Evolutionary conservation across 2,797 vertebrate species (phyloP).

Genomic region (Pampus argenteus): DNA sequence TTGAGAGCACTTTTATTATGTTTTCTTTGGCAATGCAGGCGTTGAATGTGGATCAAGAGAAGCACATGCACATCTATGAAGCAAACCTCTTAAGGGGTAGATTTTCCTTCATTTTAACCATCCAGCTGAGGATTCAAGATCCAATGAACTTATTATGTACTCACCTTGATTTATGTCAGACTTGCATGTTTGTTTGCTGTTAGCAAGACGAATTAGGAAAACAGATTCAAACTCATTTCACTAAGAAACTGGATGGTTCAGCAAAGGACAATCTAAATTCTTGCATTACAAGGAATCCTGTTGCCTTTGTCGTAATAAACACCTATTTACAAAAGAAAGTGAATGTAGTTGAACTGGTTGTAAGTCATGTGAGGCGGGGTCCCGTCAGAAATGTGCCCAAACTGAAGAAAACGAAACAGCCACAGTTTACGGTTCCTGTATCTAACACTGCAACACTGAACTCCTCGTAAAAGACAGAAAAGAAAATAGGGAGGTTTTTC

Average conservation of each 20-base stretch:
- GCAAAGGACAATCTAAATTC: neutral
- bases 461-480: neutral
- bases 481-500: neutral
- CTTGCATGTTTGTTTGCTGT: neutral
- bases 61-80: neutral
- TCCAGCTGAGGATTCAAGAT: neutral
- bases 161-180: neutral
- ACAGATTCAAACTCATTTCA: neutral
- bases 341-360: neutral
- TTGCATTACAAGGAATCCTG: neutral
- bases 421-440: neutral
- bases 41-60: neutral
- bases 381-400: neutral
- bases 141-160: neutral
- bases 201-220: neutral
- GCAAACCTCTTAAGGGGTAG: neutral
- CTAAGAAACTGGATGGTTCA: neutral
- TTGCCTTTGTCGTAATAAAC: neutral
- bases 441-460: neutral
- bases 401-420: neutral
- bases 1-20: neutral
- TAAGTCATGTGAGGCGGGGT: neutral
- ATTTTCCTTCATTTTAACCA: no score
- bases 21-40: neutral
- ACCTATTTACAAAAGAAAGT: neutral